Evolutionary conservation across 92 coral and sea anemone species (phyloP).

Genomic region (Ricordea florida): DNA sequence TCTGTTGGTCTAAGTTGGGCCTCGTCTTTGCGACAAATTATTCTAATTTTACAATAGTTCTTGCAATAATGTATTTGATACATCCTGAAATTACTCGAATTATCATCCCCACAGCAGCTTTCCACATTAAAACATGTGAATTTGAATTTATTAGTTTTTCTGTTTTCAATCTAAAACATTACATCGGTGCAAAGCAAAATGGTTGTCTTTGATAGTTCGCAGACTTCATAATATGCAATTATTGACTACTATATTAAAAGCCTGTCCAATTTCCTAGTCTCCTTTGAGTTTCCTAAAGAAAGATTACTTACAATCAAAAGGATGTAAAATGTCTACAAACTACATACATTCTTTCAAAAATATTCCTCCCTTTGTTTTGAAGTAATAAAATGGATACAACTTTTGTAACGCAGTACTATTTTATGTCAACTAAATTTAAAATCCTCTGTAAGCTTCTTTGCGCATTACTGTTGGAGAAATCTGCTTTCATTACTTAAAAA

Average conservation of each 20-base stretch:
- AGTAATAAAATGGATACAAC: constrained; percentile 10
- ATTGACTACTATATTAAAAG: neutral
- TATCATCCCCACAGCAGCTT: neutral
- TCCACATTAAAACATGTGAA: constrained; percentile 15
- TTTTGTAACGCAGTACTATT: neutral
- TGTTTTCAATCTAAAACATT: neutral
- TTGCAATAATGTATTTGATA: neutral
- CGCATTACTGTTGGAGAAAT: too few relatives aligned
- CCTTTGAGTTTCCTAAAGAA: neutral
- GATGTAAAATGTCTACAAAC: neutral
- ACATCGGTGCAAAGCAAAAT: neutral
- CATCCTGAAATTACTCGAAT: neutral
- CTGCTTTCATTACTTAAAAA: neutral
- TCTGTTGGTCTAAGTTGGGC: constrained; percentile 12
- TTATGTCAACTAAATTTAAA: neutral
- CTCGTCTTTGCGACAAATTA: constrained; percentile 38
- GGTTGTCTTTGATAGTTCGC: neutral
- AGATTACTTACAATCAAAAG: neutral
- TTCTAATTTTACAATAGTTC: neutral
- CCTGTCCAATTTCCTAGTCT: neutral
- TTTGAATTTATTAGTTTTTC: neutral
- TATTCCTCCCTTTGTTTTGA: neutral
- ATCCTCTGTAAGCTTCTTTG: neutral
- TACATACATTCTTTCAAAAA: neutral
- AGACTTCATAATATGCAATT: neutral